phyloP scores from a whole-genome alignment of 1,140 invertebrate genomes.

The Drosophila tsacasi region DNA sequence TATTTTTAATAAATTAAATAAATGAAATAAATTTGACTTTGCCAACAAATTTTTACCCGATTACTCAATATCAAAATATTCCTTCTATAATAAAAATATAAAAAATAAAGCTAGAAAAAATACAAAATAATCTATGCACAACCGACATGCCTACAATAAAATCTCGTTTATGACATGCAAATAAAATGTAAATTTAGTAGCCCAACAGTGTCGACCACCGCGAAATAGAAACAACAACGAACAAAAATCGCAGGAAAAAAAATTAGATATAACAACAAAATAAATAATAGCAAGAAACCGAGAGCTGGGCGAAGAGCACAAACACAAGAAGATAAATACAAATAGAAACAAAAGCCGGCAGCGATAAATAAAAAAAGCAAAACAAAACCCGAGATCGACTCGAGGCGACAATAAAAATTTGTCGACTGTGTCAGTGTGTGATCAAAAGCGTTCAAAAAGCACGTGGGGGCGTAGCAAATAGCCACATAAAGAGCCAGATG shows the following conservation, averaged over 20 bases:
- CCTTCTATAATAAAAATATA: constrained; percentile 28
- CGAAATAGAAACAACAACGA: constrained; percentile 32
- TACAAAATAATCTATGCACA: constrained; percentile 45
- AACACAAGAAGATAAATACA: constrained; percentile 16
- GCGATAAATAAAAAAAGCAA: constrained; percentile 60
- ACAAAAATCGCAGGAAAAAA: constrained; percentile 24
- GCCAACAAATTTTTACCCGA: constrained; percentile 8
- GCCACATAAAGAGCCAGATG: constrained; percentile 20
- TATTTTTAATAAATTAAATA: too few relatives aligned
- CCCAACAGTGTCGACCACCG: constrained; percentile 9
- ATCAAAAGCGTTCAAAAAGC: constrained; percentile 40
- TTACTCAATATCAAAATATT: constrained; percentile 69
- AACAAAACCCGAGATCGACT: constrained; percentile 47
- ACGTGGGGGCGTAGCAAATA: constrained; percentile 52
- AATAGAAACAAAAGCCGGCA: constrained; percentile 63
- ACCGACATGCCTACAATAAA: constrained; percentile 37
- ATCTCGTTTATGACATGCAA: constrained; percentile 64
- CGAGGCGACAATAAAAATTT: constrained; percentile 54
- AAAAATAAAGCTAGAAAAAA: constrained; percentile 28
- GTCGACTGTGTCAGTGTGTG: constrained; percentile 49
- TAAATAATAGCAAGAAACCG: constrained; percentile 7
- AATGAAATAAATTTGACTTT: too few relatives aligned
- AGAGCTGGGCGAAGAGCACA: constrained; percentile 23
- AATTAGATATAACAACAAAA: constrained; percentile 8
- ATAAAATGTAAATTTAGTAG: constrained; percentile 77